Evolutionary conservation across 2,113 vertebrate genomes (phyloP).

Genomic region (Myrmecophaga tridactyla): DNA sequence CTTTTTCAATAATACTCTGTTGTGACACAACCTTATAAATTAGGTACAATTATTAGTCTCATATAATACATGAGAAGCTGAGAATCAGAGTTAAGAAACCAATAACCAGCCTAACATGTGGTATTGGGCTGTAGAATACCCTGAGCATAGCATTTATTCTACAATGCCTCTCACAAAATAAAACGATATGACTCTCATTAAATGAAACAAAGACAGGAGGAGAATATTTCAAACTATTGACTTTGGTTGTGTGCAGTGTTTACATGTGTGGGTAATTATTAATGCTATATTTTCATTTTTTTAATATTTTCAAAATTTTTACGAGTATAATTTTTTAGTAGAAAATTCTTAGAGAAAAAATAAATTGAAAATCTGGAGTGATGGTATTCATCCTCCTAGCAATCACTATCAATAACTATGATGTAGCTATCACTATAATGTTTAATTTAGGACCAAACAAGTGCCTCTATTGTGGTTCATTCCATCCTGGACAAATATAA

Average conservation of each 20-base stretch:
- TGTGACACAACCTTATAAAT: not conserved
- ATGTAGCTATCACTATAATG: not conserved
- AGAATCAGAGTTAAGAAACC: not conserved
- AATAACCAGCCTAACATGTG: not conserved
- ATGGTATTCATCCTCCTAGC: not conserved
- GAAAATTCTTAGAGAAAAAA: not conserved
- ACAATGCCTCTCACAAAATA: not conserved
- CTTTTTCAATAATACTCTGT: not conserved
- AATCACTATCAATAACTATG: not conserved
- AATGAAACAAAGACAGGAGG: not conserved
- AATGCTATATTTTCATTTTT: not conserved
- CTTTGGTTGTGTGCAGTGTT: not conserved
- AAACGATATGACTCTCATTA: not conserved
- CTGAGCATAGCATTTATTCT: not conserved
- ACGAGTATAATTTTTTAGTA: not conserved
- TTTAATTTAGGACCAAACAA: not conserved
- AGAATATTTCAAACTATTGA: slow-evolving; percentile 1
- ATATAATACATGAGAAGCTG: not conserved
- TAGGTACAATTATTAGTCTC: not conserved
- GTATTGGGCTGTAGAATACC: not conserved
- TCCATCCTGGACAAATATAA: not conserved
- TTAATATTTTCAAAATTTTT: not conserved
- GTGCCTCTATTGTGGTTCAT: not conserved
- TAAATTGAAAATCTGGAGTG: not conserved
- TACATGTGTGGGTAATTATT: not conserved